phyloP scores from a whole-genome alignment of 2,888 invertebrate species.

The Tinea trinotella region DNA sequence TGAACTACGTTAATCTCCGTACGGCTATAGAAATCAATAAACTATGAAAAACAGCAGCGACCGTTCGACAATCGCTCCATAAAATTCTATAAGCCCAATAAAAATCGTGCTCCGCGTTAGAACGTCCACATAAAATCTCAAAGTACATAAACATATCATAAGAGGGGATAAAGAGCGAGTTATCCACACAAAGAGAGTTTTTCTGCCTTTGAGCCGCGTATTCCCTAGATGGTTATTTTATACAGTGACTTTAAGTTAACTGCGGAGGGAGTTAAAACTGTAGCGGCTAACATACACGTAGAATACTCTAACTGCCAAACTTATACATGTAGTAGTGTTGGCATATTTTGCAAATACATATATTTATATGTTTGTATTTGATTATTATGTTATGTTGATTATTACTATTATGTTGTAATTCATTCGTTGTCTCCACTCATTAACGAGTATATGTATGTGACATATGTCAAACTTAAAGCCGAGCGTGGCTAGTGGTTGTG shows the following conservation, averaged over 20 bases:
- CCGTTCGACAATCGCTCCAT: constrained; percentile 58
- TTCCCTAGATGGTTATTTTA: constrained; percentile 69
- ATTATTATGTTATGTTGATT: too few relatives aligned
- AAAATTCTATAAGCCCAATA: constrained; percentile 72
- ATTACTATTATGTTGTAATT: too few relatives aligned
- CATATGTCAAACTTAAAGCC: too few relatives aligned
- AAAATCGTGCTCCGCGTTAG: constrained; percentile 69
- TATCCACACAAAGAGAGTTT: constrained; percentile 67
- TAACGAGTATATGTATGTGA: too few relatives aligned
- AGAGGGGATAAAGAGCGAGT: constrained; percentile 63
- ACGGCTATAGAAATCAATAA: constrained; percentile 50
- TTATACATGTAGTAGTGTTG: background rate
- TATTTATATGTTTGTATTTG: too few relatives aligned
- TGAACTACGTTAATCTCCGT: background rate
- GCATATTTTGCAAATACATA: too few relatives aligned
- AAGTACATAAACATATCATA: constrained; percentile 73
- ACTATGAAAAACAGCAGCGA: constrained; percentile 66
- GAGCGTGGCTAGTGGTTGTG: too few relatives aligned
- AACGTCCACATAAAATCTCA: constrained; percentile 70
- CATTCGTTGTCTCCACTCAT: too few relatives aligned
- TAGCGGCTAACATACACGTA: background rate
- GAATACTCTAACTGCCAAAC: background rate
- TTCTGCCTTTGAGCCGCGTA: constrained; percentile 59
- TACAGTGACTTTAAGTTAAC: constrained; percentile 63
- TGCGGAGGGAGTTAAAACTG: constrained; percentile 37